Conservation (phyloP, 2,113 vertebrate genomes). For the Ammodramus savannarum region DNA sequence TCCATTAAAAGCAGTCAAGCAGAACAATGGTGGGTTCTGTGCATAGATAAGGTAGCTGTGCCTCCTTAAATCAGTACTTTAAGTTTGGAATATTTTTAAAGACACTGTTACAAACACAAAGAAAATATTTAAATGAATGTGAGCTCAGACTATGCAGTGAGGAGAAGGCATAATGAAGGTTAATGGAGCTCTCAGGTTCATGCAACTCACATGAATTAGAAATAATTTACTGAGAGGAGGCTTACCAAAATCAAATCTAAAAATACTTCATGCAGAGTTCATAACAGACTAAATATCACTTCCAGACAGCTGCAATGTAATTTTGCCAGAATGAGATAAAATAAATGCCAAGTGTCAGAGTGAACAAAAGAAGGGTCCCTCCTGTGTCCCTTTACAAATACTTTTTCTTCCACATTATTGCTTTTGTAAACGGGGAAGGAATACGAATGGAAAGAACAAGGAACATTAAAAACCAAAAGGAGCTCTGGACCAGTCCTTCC, state of each 20-base stretch:
- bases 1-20: not conserved
- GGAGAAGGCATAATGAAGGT: slow-evolving; percentile 37
- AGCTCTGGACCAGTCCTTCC: not conserved
- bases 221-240: slow-evolving; percentile 53
- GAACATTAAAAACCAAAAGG: not conserved
- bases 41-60: not conserved
- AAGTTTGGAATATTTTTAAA: not conserved
- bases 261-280: slow-evolving; percentile 37
- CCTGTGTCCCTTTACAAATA: not conserved
- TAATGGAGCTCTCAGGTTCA: slow-evolving; percentile 41
- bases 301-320: slow-evolving; percentile 21
- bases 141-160: not conserved
- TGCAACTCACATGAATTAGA: slow-evolving; percentile 61
- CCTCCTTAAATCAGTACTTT: not conserved
- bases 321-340: slow-evolving; percentile 5
- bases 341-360: slow-evolving; percentile 24
- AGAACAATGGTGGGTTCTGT: not conserved
- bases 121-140: not conserved
- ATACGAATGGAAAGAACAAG: not conserved
- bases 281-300: slow-evolving; percentile 1
- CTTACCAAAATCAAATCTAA: slow-evolving; percentile 51
- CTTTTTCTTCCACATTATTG: not conserved
- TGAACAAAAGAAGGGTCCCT: not conserved
- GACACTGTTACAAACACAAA: not conserved
- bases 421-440: not conserved